Evolutionary conservation across 2,797 vertebrate species (phyloP).

Genomic region (Threskiornis aethiopicus): DNA sequence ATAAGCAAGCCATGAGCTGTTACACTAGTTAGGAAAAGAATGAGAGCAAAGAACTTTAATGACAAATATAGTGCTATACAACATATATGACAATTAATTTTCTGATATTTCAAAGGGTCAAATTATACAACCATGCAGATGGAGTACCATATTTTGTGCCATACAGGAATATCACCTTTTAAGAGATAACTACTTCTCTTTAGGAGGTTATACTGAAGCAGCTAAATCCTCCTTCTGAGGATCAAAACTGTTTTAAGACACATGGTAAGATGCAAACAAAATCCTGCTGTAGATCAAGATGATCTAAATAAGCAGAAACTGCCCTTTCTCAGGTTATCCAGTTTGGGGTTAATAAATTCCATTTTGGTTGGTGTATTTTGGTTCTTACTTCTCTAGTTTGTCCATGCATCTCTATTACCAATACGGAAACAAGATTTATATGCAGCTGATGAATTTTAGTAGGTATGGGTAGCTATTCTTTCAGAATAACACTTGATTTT

Average conservation of each 20-base stretch:
- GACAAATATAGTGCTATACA: background rate
- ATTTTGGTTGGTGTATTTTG: background rate
- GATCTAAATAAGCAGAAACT: background rate
- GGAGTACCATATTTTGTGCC: background rate
- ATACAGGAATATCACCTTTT: background rate
- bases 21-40: background rate
- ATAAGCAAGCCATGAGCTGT: background rate
- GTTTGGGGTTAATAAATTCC: constrained; percentile 3
- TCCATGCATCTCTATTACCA: background rate
- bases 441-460: background rate
- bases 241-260: background rate
- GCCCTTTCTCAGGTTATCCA: background rate
- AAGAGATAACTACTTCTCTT: background rate
- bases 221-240: background rate
- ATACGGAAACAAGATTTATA: background rate
- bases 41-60: background rate
- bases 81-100: background rate
- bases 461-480: background rate
- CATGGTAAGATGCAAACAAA: background rate
- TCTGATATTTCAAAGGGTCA: background rate
- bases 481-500: background rate
- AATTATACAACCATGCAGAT: background rate
- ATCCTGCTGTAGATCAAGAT: background rate
- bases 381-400: background rate
- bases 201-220: background rate